These are phyloP conservation scores for Amorpha juglandis DNA, from an alignment of 2,888 invertebrate species.

Conservation along the genomic window DNA sequence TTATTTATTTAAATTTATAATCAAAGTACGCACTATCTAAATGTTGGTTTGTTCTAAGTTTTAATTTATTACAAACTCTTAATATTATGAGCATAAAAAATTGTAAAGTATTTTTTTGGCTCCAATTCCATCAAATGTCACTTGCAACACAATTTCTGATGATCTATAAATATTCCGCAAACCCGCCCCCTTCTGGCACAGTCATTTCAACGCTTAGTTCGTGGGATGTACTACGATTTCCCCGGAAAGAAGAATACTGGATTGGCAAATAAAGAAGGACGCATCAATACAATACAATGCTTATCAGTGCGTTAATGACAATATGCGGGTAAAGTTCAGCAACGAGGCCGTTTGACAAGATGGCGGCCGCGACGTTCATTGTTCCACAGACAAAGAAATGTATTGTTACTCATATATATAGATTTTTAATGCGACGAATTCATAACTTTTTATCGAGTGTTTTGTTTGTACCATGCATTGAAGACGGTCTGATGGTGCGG, in stretches of 20 bases:
- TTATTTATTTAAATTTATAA: too few relatives aligned
- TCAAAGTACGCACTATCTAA: too few relatives aligned
- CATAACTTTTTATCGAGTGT: background rate
- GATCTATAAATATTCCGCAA: too few relatives aligned
- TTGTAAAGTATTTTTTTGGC: too few relatives aligned
- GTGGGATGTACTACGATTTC: background rate
- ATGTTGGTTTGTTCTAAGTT: too few relatives aligned
- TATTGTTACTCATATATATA: background rate
- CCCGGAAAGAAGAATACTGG: background rate
- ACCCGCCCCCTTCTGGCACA: background rate
- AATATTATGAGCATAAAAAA: too few relatives aligned
- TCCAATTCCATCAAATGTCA: too few relatives aligned
- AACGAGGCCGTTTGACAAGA: constrained; percentile 9
- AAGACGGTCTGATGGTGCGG: too few relatives aligned
- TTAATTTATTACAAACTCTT: too few relatives aligned
- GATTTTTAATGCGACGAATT: background rate
- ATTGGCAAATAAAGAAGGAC: background rate
- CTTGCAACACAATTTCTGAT: too few relatives aligned
- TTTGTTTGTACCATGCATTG: background rate
- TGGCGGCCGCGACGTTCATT: constrained; percentile 18
- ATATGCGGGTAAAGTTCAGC: constrained; percentile 19
- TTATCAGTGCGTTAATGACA: constrained; percentile 11
- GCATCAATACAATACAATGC: constrained; percentile 9
- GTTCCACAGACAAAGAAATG: constrained; percentile 13
- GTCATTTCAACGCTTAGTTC: background rate